Base-by-base conservation (phyloP, 2,888 invertebrate species). In the Drosophila hamatofila region DNA sequence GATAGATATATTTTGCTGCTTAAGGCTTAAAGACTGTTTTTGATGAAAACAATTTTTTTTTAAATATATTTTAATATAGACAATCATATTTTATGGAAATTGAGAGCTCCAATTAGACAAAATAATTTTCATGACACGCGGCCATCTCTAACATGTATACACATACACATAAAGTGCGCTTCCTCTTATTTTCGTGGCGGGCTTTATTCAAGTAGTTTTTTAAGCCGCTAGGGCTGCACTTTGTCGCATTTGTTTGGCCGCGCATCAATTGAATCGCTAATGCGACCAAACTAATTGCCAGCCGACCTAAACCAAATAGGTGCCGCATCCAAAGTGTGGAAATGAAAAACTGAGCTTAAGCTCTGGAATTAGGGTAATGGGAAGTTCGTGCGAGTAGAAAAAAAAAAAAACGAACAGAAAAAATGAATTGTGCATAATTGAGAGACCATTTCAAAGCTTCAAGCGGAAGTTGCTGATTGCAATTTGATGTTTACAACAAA, bases 201-300 rank as follows among this genome's bases (percentile, higher is more conserved):
- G 56, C 70, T 79, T 75, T 55, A 66, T 63, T 70, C 68, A 58
- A 72, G 72, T 78, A 76, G 56, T 62, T 68, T 46, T 42, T 78
- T 74, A 69, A 78, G 72, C 62, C 55, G 58, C 52, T 11, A 72
- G 74, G 67, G 68, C 72, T 81, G 68, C 69, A 52, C 72, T 70
- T 58, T 58, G 35, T 69, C 58, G 30, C 41, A 63, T 44, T 57
- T 41, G 55, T 60, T 66, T 42, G 39, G 30, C 39, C 49, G 41
- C 65, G 75, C 64, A 75, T 78, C 77, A 83, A 81, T 72, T 81
- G 67, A 79, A 75, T 59, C 68, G 52, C 71, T 76, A 66, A 67
- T 58, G 65, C 66, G 62, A 68, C 60, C 67, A 60, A 60, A 66
- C 72, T 76, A 78, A 84, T 84, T 81, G 70, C 51, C 37, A 14